A percentile compares a stretch with the other conserved stretches of the same genome.
These are phyloP conservation scores for Pyrocephalus nanus DNA, from an alignment of 2,797 vertebrate genomes.

Conservation along the genomic window DNA sequence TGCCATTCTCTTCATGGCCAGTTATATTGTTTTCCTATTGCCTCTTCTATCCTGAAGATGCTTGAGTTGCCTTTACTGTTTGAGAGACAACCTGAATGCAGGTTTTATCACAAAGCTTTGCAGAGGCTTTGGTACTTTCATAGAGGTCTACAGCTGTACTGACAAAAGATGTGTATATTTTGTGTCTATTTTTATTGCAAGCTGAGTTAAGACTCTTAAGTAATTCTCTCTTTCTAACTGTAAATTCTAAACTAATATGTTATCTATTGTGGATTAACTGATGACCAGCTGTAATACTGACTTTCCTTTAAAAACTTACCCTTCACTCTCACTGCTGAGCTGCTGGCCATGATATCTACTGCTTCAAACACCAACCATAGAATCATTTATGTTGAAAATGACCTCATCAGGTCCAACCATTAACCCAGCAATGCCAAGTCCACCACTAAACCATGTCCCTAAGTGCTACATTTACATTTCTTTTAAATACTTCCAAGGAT, in stretches of 20 bases:
- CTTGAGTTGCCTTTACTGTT: background rate
- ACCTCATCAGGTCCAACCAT: background rate
- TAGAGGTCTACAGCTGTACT: background rate
- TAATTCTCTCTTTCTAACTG: background rate
- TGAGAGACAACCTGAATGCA: background rate
- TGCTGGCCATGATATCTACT: background rate
- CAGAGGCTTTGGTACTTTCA: background rate
- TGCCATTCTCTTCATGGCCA: background rate
- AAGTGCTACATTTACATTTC: background rate
- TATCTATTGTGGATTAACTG: background rate
- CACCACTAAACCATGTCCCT: background rate
- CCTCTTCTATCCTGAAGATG: background rate
- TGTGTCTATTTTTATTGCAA: background rate
- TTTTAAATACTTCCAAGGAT: background rate
- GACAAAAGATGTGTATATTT: background rate
- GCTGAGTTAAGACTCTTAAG: background rate
- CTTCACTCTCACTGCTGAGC: background rate
- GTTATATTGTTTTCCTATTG: background rate
- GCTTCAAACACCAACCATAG: background rate
- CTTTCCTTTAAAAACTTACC: background rate
- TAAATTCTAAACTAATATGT: background rate
- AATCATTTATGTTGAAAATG: background rate
- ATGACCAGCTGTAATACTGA: background rate
- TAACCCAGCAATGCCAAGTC: background rate
- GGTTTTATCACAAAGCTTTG: background rate